Base-by-base conservation (phyloP, 1,140 invertebrate genomes). In the Drosophila melanica region DNA sequence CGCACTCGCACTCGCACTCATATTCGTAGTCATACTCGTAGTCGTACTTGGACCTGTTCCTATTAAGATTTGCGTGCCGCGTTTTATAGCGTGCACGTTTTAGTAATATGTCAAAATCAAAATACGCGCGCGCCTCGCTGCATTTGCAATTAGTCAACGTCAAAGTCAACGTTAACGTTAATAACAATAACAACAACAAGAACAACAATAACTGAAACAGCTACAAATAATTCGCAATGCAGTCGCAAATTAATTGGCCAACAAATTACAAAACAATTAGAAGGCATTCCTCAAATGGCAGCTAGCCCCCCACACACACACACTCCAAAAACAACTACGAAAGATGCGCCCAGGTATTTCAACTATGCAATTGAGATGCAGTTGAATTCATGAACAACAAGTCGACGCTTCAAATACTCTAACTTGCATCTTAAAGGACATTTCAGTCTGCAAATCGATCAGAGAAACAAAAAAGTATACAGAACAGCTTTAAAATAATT, bases 231-330 rank as follows among this genome's bases (percentile, higher is more conserved):
- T 68, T 67, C 35, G 65, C 80, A 77, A 55, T 85, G 81, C 74
- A 85, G 80, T 79, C 77, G 77, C 81, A 79, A 87, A 87, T 87
- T 87, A 86, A 86, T 87, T 86, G 77, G 82, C 79, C 73, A 86
- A 87, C 82, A 86, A 86, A 86, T 87, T 87, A 87, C 84, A 87
- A 87, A 87, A 89, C 82, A 87, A 87, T 87, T 87, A 87, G 82
- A 87, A 86, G 82, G 82, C 79, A 89, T 87, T 82, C 82, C 79
- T 48, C 70, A 87, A 77, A 87, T 82, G 84, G 82, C 75, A 89
- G 41, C 79, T 71, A 33, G 10, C 37, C 37, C 35, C 11, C 53
- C 39, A 14, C 80, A 63, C 81, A 14, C 80, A 63, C 81, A 77
- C 68, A 74, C 41, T 50, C 65, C 45, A 50, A 51, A 48, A 57